A percentile compares a stretch with the other conserved stretches of the same genome.
Conservation (phyloP, 2,797 vertebrate genomes). For the Fistularia commersonii region DNA sequence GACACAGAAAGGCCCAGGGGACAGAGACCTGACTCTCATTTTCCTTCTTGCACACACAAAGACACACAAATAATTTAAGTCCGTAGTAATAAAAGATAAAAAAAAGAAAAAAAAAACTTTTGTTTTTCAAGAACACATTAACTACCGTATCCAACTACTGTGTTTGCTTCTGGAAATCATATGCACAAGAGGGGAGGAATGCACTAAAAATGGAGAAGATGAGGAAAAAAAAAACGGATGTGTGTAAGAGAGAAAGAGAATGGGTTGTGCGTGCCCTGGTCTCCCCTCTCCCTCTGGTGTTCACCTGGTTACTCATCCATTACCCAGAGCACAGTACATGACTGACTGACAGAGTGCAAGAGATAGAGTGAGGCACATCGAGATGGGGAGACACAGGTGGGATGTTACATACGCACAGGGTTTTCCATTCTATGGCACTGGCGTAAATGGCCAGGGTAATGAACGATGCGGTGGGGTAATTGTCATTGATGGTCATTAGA, state of each 20-base stretch:
- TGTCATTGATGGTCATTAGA: conserved; percentile 76
- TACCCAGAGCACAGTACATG: conserved; percentile 69
- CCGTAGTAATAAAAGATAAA: background rate
- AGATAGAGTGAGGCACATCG: conserved; percentile 10
- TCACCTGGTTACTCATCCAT: conserved; percentile 85
- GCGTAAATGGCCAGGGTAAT: conserved; percentile 62
- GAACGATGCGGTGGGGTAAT: conserved; percentile 62
- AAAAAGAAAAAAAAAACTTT: conserved; percentile 38
- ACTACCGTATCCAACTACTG: conserved; percentile 52
- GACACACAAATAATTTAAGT: conserved; percentile 52
- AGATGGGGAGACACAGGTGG: conserved; percentile 13
- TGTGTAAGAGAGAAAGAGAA: conserved; percentile 17
- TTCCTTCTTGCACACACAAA: conserved; percentile 50
- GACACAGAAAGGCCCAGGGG: conserved; percentile 75
- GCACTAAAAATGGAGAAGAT: conserved; percentile 13
- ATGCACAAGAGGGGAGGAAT: conserved; percentile 12
- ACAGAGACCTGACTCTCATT: conserved; percentile 71
- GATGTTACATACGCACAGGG: conserved; percentile 38
- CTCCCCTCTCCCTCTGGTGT: conserved; percentile 84
- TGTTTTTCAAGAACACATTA: conserved; percentile 43
- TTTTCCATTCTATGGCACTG: conserved; percentile 54
- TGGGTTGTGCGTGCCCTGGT: conserved; percentile 54
- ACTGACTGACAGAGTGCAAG: conserved; percentile 57
- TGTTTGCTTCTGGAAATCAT: conserved; percentile 6
- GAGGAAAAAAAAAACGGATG: background rate